phyloP scores from a whole-genome alignment of 2,888 invertebrate species.

The Merodon equestris region DNA sequence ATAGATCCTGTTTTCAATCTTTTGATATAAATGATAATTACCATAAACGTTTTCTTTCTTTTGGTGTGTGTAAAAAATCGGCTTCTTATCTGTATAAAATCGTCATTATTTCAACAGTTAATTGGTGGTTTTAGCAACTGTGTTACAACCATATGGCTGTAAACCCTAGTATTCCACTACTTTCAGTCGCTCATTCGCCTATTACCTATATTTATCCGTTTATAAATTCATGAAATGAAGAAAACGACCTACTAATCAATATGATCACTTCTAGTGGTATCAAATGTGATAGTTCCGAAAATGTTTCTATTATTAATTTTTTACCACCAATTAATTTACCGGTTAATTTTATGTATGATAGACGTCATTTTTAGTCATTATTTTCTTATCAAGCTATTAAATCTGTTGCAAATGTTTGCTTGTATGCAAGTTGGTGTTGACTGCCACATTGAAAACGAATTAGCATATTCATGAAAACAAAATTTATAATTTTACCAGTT shows the following conservation, averaged over 20 bases:
- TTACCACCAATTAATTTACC: constrained; percentile 52
- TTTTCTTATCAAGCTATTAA: constrained; percentile 37
- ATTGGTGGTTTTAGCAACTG: constrained; percentile 27
- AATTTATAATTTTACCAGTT: too few species aligned
- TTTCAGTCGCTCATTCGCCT: neutral
- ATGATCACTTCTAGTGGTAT: constrained; percentile 24
- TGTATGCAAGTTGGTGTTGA: too few species aligned
- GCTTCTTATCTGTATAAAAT: constrained; percentile 30
- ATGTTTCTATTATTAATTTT: constrained; percentile 33
- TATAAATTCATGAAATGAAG: constrained; percentile 35
- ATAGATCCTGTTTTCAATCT: too few species aligned
- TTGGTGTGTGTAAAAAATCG: constrained; percentile 1
- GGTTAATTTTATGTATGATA: constrained; percentile 54
- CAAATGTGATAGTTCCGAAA: constrained; percentile 43
- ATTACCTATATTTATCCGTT: constrained; percentile 16
- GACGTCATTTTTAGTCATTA: constrained; percentile 40
- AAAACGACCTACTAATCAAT: constrained; percentile 55
- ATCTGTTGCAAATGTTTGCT: constrained; percentile 10
- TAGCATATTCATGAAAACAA: too few species aligned
- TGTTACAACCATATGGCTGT: neutral
- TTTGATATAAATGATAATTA: constrained; percentile 21
- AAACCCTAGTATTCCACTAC: neutral
- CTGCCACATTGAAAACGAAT: too few species aligned
- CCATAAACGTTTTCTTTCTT: constrained; percentile 42
- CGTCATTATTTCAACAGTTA: constrained; percentile 27